Conservation (phyloP, 2,888 invertebrate genomes). For the Argynnis bischoffii region DNA sequence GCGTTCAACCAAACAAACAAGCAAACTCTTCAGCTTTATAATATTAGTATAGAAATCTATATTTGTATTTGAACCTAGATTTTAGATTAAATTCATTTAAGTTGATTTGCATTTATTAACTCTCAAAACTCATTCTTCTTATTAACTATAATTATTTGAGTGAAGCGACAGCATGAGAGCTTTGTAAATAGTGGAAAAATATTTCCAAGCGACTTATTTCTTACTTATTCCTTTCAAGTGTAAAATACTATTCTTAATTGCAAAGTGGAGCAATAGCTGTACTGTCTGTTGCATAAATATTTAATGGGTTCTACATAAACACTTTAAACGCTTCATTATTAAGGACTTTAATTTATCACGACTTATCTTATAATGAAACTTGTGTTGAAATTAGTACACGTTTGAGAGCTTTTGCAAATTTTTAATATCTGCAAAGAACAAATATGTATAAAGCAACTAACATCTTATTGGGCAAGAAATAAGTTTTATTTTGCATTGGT, state of each 20-base stretch:
- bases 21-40: too few relatives aligned
- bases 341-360: background rate
- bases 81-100: background rate
- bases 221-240: slow-evolving; percentile 2
- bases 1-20: too few relatives aligned
- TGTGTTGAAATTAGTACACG: too few relatives aligned
- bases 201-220: slow-evolving; percentile 26
- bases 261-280: slow-evolving; percentile 15
- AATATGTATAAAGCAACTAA: background rate
- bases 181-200: slow-evolving; percentile 9
- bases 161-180: slow-evolving; percentile 6
- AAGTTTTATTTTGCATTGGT: too few relatives aligned
- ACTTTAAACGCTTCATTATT: slow-evolving; percentile 5
- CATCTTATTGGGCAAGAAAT: too few relatives aligned
- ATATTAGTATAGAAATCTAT: too few relatives aligned
- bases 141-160: slow-evolving; percentile 8
- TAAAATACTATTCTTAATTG: slow-evolving; percentile 9
- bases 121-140: background rate
- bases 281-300: slow-evolving; percentile 19
- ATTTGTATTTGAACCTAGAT: background rate
- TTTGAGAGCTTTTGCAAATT: too few relatives aligned
- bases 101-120: background rate
- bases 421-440: too few relatives aligned
- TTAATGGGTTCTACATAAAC: slow-evolving; percentile 17
- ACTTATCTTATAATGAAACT: background rate